phyloP scores from a whole-genome alignment of 2,797 vertebrate genomes.

The Sternarchorhynchus goeldii region DNA sequence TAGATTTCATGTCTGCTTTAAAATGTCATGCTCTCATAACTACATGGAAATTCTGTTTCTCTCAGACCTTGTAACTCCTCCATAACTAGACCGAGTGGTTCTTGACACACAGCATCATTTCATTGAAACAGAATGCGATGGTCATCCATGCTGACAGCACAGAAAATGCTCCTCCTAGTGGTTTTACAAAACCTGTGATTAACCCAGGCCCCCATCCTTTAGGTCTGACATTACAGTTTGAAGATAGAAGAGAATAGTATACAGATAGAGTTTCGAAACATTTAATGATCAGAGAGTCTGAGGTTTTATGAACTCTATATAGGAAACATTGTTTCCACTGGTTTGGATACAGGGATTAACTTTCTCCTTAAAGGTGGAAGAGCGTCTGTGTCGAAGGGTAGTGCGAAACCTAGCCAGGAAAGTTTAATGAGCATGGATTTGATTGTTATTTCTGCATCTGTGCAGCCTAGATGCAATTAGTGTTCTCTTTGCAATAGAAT shows the following conservation, averaged over 20 bases:
- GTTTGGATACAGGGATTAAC: conserved; percentile 64
- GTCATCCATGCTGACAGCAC: conserved; percentile 31
- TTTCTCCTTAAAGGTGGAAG: conserved; percentile 60
- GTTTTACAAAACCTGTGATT: conserved; percentile 45
- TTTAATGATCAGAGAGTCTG: conserved; percentile 31
- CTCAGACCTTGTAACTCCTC: conserved; percentile 53
- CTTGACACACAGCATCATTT: conserved; percentile 29
- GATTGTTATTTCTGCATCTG: conserved; percentile 43
- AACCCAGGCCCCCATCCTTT: conserved; percentile 29
- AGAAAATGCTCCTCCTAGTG: conserved; percentile 45
- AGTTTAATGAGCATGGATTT: conserved; percentile 65
- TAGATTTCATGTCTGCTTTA: conserved; percentile 63
- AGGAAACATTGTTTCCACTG: conserved; percentile 54
- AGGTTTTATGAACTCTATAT: conserved; percentile 41
- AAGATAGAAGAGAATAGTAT: neutral
- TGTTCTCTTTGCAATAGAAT: no score
- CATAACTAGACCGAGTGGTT: conserved; percentile 49
- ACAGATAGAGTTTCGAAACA: conserved; percentile 3
- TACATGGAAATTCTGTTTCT: conserved; percentile 56
- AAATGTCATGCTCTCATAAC: conserved; percentile 50
- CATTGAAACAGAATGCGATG: conserved; percentile 39
- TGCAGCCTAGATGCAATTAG: no score
- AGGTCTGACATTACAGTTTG: conserved; percentile 28
- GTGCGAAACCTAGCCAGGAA: conserved; percentile 59
- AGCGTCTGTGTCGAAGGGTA: conserved; percentile 49